Conservation (phyloP, 2,888 invertebrate species). For the Troides helena region DNA sequence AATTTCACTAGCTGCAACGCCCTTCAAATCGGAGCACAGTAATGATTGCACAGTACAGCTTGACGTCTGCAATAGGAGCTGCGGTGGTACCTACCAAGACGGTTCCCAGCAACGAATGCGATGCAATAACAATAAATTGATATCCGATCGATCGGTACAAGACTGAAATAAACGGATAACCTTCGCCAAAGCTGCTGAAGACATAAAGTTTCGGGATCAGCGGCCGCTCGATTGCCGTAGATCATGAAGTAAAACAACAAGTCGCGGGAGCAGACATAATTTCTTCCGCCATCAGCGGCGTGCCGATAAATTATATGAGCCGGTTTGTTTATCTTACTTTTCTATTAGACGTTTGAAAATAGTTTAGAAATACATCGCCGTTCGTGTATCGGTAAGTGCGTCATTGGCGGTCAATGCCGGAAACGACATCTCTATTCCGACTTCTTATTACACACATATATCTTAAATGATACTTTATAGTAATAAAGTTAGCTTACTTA, state of each 20-base stretch:
- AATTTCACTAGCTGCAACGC: no score
- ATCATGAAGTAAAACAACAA: slow-evolving; percentile 38
- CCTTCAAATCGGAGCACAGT: no score
- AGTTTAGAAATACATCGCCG: slow-evolving; percentile 35
- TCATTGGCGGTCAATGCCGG: slow-evolving; percentile 22
- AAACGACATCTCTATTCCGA: slow-evolving; percentile 23
- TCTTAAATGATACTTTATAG: neutral
- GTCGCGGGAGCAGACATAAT: slow-evolving; percentile 36
- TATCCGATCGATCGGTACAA: neutral
- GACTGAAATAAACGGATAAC: slow-evolving; percentile 18
- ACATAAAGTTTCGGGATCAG: slow-evolving; percentile 25
- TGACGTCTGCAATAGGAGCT: no score
- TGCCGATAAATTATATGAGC: slow-evolving; percentile 49
- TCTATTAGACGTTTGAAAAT: slow-evolving; percentile 33
- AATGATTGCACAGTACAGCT: no score
- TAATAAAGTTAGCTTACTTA: no score
- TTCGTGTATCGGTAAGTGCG: slow-evolving; percentile 32
- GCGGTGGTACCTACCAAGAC: no score
- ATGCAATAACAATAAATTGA: no score
- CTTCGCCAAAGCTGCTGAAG: slow-evolving; percentile 17
- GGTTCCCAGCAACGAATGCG: no score
- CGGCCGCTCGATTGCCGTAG: slow-evolving; percentile 33
- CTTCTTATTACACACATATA: neutral
- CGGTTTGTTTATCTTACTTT: slow-evolving; percentile 57
- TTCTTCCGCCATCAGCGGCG: slow-evolving; percentile 34